Percentiles rank a stretch among this genome's conserved stretches.
These are phyloP conservation scores for Ormyrus pomaceus DNA, from an alignment of 2,888 invertebrate species.

Conservation along the genomic window DNA sequence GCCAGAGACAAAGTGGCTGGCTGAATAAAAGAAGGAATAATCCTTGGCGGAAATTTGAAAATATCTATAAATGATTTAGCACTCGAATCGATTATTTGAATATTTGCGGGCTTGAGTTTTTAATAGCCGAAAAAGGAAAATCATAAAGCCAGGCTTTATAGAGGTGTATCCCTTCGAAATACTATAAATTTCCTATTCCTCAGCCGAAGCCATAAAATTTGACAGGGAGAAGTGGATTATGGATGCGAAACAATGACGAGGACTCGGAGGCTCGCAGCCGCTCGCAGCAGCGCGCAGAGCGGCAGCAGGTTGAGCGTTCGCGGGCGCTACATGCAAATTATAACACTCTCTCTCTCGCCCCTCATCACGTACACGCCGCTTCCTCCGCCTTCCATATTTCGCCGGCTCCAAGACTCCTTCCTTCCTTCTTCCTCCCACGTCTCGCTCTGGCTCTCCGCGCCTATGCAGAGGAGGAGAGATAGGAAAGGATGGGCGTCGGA, in stretches of 20 bases:
- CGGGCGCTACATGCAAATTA: conserved; percentile 70
- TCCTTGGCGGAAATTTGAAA: not conserved
- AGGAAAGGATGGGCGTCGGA: conserved; percentile 26
- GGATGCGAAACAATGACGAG: not conserved
- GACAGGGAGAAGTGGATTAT: not conserved
- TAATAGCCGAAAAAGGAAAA: too few relatives aligned
- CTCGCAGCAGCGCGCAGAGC: not conserved
- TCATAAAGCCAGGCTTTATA: too few relatives aligned
- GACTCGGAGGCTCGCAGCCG: not conserved
- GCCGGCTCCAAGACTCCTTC: conserved; percentile 14
- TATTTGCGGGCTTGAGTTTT: too few relatives aligned
- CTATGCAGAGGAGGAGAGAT: conserved; percentile 3
- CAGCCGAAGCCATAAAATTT: conserved; percentile 7
- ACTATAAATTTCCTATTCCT: too few relatives aligned
- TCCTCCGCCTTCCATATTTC: conserved; percentile 33
- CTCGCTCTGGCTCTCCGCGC: not conserved
- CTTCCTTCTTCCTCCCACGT: conserved; percentile 20
- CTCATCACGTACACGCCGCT: conserved; percentile 52
- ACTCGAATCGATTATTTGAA: too few relatives aligned
- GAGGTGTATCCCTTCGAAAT: too few relatives aligned
- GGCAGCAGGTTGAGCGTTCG: conserved; percentile 58
- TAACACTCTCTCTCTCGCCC: conserved; percentile 62
- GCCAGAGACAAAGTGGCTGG: not conserved
- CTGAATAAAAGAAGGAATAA: not conserved
- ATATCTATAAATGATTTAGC: too few relatives aligned